Conservation (phyloP, 2,113 vertebrate genomes). For the Hepsetus odoe region DNA sequence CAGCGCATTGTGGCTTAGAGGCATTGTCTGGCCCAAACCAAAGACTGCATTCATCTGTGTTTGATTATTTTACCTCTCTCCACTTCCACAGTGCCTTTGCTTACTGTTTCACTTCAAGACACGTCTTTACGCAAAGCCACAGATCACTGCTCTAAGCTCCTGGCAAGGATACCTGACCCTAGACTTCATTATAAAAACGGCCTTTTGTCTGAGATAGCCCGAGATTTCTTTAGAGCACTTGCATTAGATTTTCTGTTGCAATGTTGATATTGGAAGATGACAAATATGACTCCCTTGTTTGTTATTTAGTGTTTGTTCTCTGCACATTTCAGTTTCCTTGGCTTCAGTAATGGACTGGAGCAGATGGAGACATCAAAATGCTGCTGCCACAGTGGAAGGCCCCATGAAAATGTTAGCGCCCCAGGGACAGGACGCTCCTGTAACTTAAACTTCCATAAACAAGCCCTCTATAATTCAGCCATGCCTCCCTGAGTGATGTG, state of each 20-base stretch:
- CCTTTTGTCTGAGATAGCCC: background rate
- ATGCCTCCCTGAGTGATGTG: conserved; percentile 57
- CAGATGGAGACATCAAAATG: conserved; percentile 57
- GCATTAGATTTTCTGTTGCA: conserved; percentile 32
- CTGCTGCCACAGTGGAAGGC: conserved; percentile 39
- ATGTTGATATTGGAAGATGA: conserved; percentile 35
- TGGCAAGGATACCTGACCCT: conserved; percentile 15
- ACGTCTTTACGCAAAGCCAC: conserved; percentile 22
- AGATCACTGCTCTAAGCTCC: conserved; percentile 27
- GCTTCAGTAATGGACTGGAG: conserved; percentile 43
- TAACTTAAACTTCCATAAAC: conserved; percentile 54
- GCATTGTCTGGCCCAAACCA: background rate
- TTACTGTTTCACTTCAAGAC: background rate
- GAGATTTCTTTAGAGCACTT: conserved; percentile 41
- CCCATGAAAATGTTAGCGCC: conserved; percentile 34
- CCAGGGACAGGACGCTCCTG: conserved; percentile 32
- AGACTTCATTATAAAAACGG: background rate
- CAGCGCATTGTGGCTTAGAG: background rate
- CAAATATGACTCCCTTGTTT: conserved; percentile 45
- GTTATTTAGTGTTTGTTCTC: conserved; percentile 45
- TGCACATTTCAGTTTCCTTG: conserved; percentile 31
- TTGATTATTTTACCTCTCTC: background rate
- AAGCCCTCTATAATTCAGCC: conserved; percentile 47
- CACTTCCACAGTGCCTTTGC: background rate
- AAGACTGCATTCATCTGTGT: background rate